Base-by-base conservation (phyloP, 2,888 invertebrate species). In the Meteorus cinctellus region DNA sequence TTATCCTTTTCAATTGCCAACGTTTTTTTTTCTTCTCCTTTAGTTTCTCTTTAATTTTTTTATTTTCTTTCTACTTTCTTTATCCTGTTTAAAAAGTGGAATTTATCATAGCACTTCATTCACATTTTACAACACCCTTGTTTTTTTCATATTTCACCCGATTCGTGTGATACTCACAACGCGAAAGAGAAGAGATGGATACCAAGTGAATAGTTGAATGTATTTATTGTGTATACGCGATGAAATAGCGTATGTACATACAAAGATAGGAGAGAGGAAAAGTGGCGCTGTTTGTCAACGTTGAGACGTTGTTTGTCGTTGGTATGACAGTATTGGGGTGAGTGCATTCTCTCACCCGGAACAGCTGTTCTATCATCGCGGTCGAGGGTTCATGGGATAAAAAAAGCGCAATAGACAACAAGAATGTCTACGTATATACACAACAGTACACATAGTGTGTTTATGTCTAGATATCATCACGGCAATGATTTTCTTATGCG, bases 311-410 rank as follows among this genome's bases (percentile, higher is more conserved):
- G 63, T 74, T 62, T 74, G 68, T 74, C 74, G 68, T 48, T 62
- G 74, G 60, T 60, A 74, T 34, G 48, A 59, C 60, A 60, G 62
- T 45, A 68, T 69, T 62, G 62, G 62, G 62, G 62, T 29, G 62
- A 45, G 62, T 31, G 59, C 67, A 69, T 68, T 69, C 69, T 74
- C 69, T 69, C 68, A 27, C 48, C 74, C 24, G 68, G 51, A 69
- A 74, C 74, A 74, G 68, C 74, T 74, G 74, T 74, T 51, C 62
- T 69, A 74, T 62, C 68, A 69, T 74, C 48, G 63, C 36, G 62
- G 51, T 45, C 41, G 24, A 60, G 27, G 59, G 24, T 27, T n/a
- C 14, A 31, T 41, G 8, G n/a, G 16, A 51, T 34, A 5, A 16
- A 48, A 24, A 62, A 67, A 36, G 14, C 51, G 59, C 16, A 72